A percentile compares a stretch with the other conserved stretches of the same genome.
Conservation (phyloP, 2,888 invertebrate genomes). For the Diachrysia chrysitis region DNA sequence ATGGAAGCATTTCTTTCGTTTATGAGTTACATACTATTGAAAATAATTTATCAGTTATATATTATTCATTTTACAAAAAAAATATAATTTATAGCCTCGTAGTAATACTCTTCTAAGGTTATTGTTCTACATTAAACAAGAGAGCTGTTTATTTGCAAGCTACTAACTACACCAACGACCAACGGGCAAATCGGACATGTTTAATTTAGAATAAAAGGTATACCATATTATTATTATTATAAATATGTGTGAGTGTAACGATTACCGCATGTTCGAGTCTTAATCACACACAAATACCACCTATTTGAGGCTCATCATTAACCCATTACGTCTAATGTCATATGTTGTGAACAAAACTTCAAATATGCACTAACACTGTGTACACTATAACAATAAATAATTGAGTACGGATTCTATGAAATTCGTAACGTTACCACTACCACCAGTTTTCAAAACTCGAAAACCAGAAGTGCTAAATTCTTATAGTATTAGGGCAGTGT, state of each 20-base stretch:
- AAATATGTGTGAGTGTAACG: background rate
- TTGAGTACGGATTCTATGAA: conserved; percentile 18
- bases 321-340: background rate
- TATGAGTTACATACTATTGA: conserved; percentile 37
- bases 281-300: background rate
- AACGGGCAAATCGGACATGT: conserved; percentile 11
- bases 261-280: background rate
- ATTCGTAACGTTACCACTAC: conserved; percentile 50
- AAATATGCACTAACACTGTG: background rate
- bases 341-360: background rate
- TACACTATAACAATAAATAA: background rate
- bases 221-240: background rate
- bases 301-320: background rate
- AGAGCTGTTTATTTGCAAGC: conserved; percentile 32
- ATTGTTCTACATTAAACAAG: conserved; percentile 51
- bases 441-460: conserved; percentile 58
- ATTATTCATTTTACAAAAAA: conserved; percentile 29
- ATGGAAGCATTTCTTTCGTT: conserved; percentile 51
- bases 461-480: conserved; percentile 63
- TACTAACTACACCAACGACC: conserved; percentile 33
- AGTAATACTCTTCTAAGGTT: conserved; percentile 36
- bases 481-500: conserved; percentile 72
- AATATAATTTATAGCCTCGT: conserved; percentile 59
- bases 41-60: conserved; percentile 36
- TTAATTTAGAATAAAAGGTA: background rate